phyloP scores from a whole-genome alignment of 2,888 invertebrate genomes.

The Tetragonisca angustula region DNA sequence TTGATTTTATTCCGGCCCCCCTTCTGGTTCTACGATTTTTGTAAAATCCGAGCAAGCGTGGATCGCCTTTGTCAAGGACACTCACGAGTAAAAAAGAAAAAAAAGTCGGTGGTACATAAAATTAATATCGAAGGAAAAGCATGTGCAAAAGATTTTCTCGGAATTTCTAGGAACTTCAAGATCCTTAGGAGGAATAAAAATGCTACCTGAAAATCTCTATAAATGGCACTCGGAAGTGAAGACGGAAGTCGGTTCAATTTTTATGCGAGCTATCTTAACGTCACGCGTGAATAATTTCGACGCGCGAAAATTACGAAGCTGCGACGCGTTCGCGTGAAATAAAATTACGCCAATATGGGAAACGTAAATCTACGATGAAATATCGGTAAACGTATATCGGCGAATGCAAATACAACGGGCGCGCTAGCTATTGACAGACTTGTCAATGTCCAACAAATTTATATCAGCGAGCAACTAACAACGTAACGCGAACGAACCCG shows the following conservation, averaged over 20 bases:
- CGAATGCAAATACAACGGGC: neutral
- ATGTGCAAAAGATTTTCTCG: no score
- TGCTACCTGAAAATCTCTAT: no score
- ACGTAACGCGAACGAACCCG: neutral
- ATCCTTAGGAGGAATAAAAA: no score
- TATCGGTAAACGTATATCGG: conserved; percentile 5
- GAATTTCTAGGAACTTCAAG: no score
- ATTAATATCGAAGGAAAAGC: no score
- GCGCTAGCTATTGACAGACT: neutral
- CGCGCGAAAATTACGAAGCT: neutral
- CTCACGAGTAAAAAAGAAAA: no score
- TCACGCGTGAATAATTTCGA: neutral
- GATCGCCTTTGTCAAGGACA: no score
- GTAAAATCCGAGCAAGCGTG: neutral
- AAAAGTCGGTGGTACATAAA: no score
- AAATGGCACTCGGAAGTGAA: no score
- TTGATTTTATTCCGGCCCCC: neutral
- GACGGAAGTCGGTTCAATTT: no score
- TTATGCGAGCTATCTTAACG: no score
- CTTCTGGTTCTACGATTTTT: neutral
- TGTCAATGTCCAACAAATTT: conserved; percentile 5
- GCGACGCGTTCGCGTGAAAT: neutral
- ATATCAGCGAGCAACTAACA: neutral
- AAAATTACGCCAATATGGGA: neutral
- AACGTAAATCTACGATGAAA: neutral